Evolutionary conservation across 2,888 invertebrate species (phyloP).

Genomic region (Epinotia ramella): DNA sequence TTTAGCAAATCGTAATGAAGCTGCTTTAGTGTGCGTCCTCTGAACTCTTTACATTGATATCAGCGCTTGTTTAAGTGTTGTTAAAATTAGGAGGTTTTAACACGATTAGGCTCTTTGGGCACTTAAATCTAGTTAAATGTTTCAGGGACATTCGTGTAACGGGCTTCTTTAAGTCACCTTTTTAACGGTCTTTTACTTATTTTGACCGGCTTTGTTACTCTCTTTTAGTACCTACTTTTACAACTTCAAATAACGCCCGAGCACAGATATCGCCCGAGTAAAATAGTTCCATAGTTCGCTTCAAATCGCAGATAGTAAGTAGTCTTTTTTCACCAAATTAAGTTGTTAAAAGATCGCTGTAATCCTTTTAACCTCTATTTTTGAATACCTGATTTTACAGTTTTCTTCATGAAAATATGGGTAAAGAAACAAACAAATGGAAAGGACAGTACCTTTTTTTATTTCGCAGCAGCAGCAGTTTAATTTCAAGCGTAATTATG

Average conservation of each 20-base stretch:
- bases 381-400: no score
- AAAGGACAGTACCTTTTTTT: no score
- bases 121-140: not conserved
- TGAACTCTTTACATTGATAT: constrained; percentile 28
- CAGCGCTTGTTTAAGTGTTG: not conserved
- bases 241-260: not conserved
- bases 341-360: no score
- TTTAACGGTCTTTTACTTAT: no score
- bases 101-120: not conserved
- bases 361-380: no score
- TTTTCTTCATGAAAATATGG: no score
- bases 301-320: not conserved
- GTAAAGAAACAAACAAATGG: no score
- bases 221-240: not conserved
- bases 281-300: not conserved
- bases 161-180: no score
- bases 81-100: constrained; percentile 14
- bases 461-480: not conserved
- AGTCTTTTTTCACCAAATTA: no score
- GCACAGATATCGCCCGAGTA: not conserved
- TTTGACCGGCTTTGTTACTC: no score
- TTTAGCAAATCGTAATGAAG: constrained; percentile 44
- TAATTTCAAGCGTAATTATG: not conserved
- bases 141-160: not conserved
- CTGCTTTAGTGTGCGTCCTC: constrained; percentile 29